Evolutionary conservation across 2,888 invertebrate species (phyloP).

Genomic region (Ctenicera cuprea): DNA sequence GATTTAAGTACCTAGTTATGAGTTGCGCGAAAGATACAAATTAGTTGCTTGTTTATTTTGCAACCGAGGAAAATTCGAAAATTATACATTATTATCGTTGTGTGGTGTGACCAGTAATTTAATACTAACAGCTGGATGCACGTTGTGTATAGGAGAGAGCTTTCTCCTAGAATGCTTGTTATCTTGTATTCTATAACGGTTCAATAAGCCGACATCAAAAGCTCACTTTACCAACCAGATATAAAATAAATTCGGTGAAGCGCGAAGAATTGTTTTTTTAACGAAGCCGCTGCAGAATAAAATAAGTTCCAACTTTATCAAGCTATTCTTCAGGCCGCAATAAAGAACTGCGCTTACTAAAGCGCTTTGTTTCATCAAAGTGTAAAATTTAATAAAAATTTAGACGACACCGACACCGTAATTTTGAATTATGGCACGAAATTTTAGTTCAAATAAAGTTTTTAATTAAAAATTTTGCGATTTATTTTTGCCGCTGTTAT

Average conservation of each 20-base stretch:
- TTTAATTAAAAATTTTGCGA: constrained; percentile 51
- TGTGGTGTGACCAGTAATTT: no score
- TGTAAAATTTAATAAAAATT: constrained; percentile 53
- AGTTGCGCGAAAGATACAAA: background rate
- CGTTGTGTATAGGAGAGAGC: background rate
- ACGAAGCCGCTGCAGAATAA: constrained; percentile 46
- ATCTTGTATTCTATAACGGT: constrained; percentile 47
- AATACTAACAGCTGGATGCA: background rate
- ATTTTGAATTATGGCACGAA: constrained; percentile 49
- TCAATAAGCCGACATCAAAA: constrained; percentile 52
- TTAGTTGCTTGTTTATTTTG: no score
- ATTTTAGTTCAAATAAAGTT: constrained; percentile 50
- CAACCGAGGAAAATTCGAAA: no score
- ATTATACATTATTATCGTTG: no score
- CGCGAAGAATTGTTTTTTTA: constrained; percentile 49
- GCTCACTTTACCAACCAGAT: constrained; percentile 45
- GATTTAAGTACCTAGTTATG: constrained; percentile 12
- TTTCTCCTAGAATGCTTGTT: constrained; percentile 42
- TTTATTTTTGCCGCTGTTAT: constrained; percentile 45
- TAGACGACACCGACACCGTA: constrained; percentile 47
- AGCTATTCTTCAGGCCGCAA: constrained; percentile 47
- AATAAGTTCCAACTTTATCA: constrained; percentile 50
- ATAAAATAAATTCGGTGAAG: constrained; percentile 50
- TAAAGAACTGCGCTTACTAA: constrained; percentile 47
- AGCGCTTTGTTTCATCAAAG: constrained; percentile 53